Evolutionary conservation across 2,797 vertebrate genomes (phyloP).

Genomic region (Chelonia mydas): DNA sequence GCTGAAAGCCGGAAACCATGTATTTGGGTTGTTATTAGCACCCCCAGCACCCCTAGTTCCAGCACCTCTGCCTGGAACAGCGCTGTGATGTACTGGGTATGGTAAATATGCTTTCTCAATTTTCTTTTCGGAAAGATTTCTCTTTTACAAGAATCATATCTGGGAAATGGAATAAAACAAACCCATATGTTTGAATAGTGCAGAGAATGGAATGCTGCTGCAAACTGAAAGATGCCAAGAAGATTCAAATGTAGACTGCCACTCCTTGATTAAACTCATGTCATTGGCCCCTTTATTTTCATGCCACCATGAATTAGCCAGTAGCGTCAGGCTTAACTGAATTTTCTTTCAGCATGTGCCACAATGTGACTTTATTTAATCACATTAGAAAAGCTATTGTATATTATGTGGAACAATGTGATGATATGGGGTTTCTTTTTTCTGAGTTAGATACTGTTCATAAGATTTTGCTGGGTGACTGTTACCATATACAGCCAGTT

Average conservation of each 20-base stretch:
- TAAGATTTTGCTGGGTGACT: not conserved
- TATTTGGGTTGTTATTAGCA: too few species aligned
- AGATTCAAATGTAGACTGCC: not conserved
- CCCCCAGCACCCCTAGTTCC: too few species aligned
- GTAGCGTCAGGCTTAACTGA: not conserved
- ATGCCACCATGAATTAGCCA: not conserved
- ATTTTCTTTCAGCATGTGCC: not conserved
- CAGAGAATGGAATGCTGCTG: not conserved
- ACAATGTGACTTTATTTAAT: not conserved
- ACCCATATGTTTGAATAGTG: conserved; percentile 39
- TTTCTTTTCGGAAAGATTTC: conserved; percentile 4
- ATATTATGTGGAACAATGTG: not conserved
- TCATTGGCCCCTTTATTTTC: not conserved
- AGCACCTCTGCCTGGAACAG: not conserved
- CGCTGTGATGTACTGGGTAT: not conserved
- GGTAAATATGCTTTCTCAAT: conserved; percentile 37
- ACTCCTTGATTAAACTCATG: not conserved
- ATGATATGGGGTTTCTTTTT: not conserved
- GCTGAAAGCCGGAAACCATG: not conserved
- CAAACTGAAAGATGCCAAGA: not conserved
- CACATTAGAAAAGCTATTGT: not conserved
- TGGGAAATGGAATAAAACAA: not conserved
- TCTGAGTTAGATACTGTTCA: not conserved
- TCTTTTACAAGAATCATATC: conserved; percentile 26
- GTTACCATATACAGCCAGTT: not conserved